Conservation (phyloP, 2,797 vertebrate genomes). For the Phrynocephalus forsythii region DNA sequence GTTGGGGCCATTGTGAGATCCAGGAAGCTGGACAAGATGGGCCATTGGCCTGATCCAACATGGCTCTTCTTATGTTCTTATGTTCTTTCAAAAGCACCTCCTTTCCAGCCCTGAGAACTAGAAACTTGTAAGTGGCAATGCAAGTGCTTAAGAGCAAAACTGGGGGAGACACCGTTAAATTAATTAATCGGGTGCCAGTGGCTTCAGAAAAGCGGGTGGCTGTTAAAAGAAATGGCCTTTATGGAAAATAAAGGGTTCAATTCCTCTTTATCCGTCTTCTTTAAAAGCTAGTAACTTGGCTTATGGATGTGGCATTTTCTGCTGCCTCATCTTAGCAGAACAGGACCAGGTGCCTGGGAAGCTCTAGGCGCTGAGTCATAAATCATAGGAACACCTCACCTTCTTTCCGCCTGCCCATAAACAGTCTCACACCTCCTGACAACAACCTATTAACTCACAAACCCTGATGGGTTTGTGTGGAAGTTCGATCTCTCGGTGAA, state of each 20-base stretch:
- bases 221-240: too few species aligned
- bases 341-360: background rate
- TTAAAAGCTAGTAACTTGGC: background rate
- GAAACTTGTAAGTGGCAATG: background rate
- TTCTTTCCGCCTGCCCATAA: background rate
- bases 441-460: background rate
- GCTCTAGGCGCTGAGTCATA: constrained; percentile 13
- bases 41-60: too few species aligned
- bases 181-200: background rate
- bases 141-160: background rate
- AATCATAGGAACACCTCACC: background rate
- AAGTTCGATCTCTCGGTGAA: background rate
- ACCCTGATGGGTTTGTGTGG: background rate
- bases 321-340: constrained; percentile 5
- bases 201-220: too few species aligned
- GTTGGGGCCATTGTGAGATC: too few species aligned
- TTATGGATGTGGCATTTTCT: background rate
- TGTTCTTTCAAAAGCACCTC: background rate
- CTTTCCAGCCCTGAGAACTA: background rate
- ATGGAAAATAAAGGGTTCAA: too few species aligned
- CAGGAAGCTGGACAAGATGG: too few species aligned
- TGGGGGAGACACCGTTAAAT: background rate
- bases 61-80: too few species aligned
- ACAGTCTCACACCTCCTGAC: background rate
- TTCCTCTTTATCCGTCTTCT: background rate